These are phyloP conservation scores for Onchidella celtica DNA, from an alignment of 2,888 invertebrate genomes.

Conservation along the genomic window DNA sequence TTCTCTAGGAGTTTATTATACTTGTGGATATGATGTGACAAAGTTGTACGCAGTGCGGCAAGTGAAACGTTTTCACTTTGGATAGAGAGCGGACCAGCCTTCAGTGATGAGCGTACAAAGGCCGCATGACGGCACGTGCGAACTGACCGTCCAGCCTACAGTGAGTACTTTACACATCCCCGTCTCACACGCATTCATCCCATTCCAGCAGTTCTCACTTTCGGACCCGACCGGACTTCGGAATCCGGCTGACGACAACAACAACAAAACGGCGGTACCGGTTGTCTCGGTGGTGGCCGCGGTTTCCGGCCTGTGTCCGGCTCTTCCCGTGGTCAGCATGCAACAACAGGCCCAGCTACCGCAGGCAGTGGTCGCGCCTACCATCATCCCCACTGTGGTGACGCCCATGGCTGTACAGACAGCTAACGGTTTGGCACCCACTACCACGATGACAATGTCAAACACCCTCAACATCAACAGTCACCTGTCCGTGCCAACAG, in stretches of 20 bases:
- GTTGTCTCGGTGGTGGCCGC: slow-evolving; percentile 49
- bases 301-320: slow-evolving; percentile 33
- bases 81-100: too few species aligned
- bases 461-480: slow-evolving; percentile 36
- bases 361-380: slow-evolving; percentile 30
- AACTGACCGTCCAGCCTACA: slow-evolving; percentile 38
- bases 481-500: slow-evolving; percentile 11
- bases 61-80: too few species aligned
- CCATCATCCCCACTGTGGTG: slow-evolving; percentile 43
- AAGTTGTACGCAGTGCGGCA: too few species aligned
- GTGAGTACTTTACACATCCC: slow-evolving; percentile 44
- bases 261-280: slow-evolving; percentile 35
- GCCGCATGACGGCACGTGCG: slow-evolving; percentile 28
- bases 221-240: slow-evolving; percentile 27
- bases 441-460: slow-evolving; percentile 37
- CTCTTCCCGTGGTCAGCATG: slow-evolving; percentile 46
- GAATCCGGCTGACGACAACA: slow-evolving; percentile 38
- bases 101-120: slow-evolving; percentile 41
- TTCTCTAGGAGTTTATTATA: too few species aligned
- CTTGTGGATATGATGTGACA: too few species aligned
- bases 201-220: slow-evolving; percentile 42
- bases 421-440: slow-evolving; percentile 21
- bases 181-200: slow-evolving; percentile 42
- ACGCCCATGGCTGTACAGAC: slow-evolving; percentile 42
- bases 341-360: slow-evolving; percentile 37